Percentiles rank a stretch among this genome's conserved stretches.
Evolutionary conservation across 2,113 vertebrate genomes (phyloP).

Genomic region (Epinephelus cyanopodus): DNA sequence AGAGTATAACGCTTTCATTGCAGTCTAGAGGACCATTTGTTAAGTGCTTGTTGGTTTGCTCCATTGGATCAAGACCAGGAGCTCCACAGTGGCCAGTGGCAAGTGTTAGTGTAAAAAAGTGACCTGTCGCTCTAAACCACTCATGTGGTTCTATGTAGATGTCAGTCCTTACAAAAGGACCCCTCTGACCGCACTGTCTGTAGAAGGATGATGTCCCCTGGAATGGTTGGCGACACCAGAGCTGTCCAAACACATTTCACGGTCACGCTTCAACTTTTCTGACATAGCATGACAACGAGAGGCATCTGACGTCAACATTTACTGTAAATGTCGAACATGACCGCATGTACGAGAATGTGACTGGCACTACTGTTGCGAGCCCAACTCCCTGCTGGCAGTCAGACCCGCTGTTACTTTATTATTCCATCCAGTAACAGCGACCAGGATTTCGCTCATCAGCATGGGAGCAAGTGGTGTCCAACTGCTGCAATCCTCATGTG

Average conservation of each 20-base stretch:
- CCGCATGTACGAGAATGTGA: slow-evolving; percentile 49
- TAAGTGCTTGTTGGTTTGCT: slow-evolving; percentile 6
- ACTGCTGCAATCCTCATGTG: slow-evolving; percentile 23
- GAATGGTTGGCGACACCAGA: slow-evolving; percentile 73
- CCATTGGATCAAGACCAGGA: slow-evolving; percentile 24
- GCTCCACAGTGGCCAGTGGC: slow-evolving; percentile 25
- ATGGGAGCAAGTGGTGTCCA: slow-evolving; percentile 9
- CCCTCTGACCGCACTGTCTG: slow-evolving; percentile 55
- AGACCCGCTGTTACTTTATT: slow-evolving; percentile 23
- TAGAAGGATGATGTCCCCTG: slow-evolving; percentile 64
- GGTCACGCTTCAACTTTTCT: slow-evolving; percentile 59
- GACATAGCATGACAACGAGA: slow-evolving; percentile 66
- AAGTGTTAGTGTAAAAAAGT: slow-evolving; percentile 50
- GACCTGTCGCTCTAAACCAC: slow-evolving; percentile 61
- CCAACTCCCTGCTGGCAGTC: slow-evolving; percentile 13
- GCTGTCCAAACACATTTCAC: slow-evolving; percentile 78
- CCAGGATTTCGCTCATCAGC: slow-evolving; percentile 22
- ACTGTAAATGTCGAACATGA: slow-evolving; percentile 63
- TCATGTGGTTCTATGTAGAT: slow-evolving; percentile 53
- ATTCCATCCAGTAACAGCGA: slow-evolving; percentile 13
- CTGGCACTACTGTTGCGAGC: slow-evolving; percentile 19
- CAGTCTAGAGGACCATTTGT: neutral
- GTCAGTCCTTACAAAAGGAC: slow-evolving; percentile 49
- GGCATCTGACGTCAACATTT: slow-evolving; percentile 71
- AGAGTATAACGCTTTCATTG: neutral